Percentiles rank a stretch among this genome's conserved stretches.
Evolutionary conservation across 2,113 vertebrate species (phyloP).

Genomic region (Sorex araneus): DNA sequence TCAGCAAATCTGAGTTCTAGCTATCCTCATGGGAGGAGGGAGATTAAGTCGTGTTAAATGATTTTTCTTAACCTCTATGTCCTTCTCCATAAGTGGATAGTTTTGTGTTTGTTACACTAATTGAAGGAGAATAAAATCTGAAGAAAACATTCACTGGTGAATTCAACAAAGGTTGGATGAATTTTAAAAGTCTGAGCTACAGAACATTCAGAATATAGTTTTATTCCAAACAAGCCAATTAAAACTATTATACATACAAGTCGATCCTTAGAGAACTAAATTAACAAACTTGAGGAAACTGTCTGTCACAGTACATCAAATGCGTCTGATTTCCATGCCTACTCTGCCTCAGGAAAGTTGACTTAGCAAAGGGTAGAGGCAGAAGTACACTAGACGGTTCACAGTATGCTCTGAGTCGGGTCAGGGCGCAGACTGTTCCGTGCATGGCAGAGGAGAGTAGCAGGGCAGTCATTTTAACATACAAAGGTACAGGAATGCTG

Average conservation of each 20-base stretch:
- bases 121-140: slow-evolving; percentile 37
- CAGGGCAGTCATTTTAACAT: background rate
- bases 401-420: background rate
- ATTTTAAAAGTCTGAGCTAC: slow-evolving; percentile 27
- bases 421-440: background rate
- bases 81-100: background rate
- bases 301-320: slow-evolving; percentile 34
- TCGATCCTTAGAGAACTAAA: slow-evolving; percentile 48
- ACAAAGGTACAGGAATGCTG: no score
- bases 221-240: no score
- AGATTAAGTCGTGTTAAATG: slow-evolving; percentile 24
- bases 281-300: slow-evolving; percentile 29
- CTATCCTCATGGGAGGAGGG: background rate
- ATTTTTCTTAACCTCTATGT: slow-evolving; percentile 38
- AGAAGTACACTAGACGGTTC: background rate
- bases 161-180: slow-evolving; percentile 51
- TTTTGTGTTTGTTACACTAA: slow-evolving; percentile 23
- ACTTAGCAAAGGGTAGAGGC: slow-evolving; percentile 43
- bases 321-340: background rate
- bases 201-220: slow-evolving; percentile 2
- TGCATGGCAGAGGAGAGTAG: background rate
- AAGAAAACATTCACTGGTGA: slow-evolving; percentile 4
- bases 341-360: slow-evolving; percentile 22
- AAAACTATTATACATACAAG: background rate
- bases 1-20: slow-evolving; percentile 40